Percentiles rank a stretch among this genome's conserved stretches.
These are phyloP conservation scores for Ardeotis arabs DNA, from an alignment of 2,113 vertebrate genomes.

Conservation along the genomic window DNA sequence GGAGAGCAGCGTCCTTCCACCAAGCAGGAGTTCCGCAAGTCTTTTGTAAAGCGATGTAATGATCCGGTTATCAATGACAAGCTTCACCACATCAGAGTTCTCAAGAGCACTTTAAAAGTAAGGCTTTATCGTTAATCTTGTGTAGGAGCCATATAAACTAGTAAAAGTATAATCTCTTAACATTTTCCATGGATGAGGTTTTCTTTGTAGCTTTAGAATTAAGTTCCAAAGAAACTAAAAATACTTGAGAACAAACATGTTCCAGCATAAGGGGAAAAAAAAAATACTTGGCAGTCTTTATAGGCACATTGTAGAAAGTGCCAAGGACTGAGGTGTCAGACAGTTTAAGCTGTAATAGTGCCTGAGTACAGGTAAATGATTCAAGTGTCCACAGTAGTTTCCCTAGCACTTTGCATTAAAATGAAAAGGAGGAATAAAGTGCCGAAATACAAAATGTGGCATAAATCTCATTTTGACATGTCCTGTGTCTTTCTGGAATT, in stretches of 20 bases:
- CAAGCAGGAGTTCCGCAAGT: constrained; percentile 87
- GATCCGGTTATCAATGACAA: constrained; percentile 90
- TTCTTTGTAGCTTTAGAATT: not conserved
- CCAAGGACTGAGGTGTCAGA: not conserved
- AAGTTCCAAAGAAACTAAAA: not conserved
- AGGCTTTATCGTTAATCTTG: not conserved
- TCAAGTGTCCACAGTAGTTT: not conserved
- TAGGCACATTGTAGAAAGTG: not conserved
- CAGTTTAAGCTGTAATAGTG: not conserved
- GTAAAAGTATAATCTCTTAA: not conserved
- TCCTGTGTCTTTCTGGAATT: constrained; percentile 39
- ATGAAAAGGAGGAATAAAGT: not conserved
- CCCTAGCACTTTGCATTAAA: not conserved
- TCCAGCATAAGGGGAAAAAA: not conserved
- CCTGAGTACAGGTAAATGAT: not conserved
- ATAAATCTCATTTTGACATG: not conserved
- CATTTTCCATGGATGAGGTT: not conserved
- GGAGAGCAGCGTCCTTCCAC: constrained; percentile 86
- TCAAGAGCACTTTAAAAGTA: constrained; percentile 94
- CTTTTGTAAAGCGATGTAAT: constrained; percentile 84
- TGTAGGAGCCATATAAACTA: not conserved
- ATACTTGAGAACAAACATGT: not conserved
- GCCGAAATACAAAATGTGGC: not conserved
- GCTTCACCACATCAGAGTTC: constrained; percentile 87
- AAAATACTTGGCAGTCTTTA: not conserved